phyloP scores from a whole-genome alignment of 2,888 invertebrate genomes.

The Luperina nickerlii region DNA sequence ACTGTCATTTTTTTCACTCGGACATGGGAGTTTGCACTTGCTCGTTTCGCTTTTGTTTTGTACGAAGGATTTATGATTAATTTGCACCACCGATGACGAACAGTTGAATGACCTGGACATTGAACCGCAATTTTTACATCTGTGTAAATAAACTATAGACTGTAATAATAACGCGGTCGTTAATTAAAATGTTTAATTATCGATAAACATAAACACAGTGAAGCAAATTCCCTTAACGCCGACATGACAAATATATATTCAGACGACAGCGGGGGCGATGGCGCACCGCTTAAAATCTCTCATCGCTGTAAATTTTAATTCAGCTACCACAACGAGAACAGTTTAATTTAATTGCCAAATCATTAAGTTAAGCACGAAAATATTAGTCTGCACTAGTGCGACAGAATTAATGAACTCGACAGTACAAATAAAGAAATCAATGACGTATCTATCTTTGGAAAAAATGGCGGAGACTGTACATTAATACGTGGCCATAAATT shows the following conservation, averaged over 20 bases:
- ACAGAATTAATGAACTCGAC: slow-evolving; percentile 81
- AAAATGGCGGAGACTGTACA: slow-evolving; percentile 86
- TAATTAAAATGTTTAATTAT: slow-evolving; percentile 66
- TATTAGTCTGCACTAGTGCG: slow-evolving; percentile 87
- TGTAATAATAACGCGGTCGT: slow-evolving; percentile 42
- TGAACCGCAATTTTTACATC: slow-evolving; percentile 51
- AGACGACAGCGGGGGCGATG: slow-evolving; percentile 71
- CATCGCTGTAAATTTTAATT: slow-evolving; percentile 87
- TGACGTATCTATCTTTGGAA: slow-evolving; percentile 84
- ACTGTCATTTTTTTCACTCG: slow-evolving; percentile 89
- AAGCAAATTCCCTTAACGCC: slow-evolving; percentile 71
- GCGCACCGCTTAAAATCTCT: slow-evolving; percentile 81
- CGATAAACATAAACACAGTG: slow-evolving; percentile 65
- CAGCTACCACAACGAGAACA: slow-evolving; percentile 88
- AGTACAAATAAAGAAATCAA: slow-evolving; percentile 87
- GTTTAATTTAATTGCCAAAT: slow-evolving; percentile 90
- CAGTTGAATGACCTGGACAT: slow-evolving; percentile 75
- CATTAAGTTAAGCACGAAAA: slow-evolving; percentile 89
- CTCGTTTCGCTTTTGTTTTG: slow-evolving; percentile 85
- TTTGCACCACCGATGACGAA: slow-evolving; percentile 74
- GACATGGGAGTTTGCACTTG: slow-evolving; percentile 87
- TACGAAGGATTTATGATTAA: slow-evolving; percentile 85
- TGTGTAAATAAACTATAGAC: slow-evolving; percentile 42
- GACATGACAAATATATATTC: slow-evolving; percentile 75
- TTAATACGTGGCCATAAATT: slow-evolving; percentile 89